Percentiles rank a stretch among this genome's conserved stretches.
These are phyloP conservation scores for Colius striatus DNA, from an alignment of 2,113 vertebrate genomes.

Conservation along the genomic window DNA sequence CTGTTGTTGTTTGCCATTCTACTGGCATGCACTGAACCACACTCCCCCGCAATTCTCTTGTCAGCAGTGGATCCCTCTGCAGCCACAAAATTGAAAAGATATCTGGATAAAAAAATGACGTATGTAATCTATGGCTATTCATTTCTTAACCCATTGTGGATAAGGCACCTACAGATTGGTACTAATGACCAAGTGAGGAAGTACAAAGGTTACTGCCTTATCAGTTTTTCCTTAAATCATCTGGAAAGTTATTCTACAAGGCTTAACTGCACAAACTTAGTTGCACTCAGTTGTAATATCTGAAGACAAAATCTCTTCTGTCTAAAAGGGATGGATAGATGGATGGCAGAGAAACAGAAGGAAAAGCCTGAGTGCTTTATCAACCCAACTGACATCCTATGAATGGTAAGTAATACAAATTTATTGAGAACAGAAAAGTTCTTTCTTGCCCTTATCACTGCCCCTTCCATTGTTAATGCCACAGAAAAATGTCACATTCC, in stretches of 20 bases:
- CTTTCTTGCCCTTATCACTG: neutral
- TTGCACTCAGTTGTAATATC: neutral
- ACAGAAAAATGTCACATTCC: neutral
- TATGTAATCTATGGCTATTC: neutral
- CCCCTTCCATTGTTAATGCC: neutral
- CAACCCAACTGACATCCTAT: neutral
- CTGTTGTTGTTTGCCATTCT: neutral
- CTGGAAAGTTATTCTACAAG: neutral
- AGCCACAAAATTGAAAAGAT: neutral
- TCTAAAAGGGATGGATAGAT: neutral
- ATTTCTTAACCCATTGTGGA: neutral
- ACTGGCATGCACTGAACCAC: fast-evolving
- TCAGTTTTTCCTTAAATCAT: neutral
- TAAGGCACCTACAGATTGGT: neutral
- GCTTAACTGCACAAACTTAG: neutral
- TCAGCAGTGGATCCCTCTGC: fast-evolving
- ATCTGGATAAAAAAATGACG: neutral
- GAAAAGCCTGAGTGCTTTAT: conserved; percentile 15
- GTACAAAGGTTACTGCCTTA: neutral
- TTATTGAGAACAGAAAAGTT: conserved; percentile 39
- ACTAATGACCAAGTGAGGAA: neutral
- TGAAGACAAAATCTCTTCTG: neutral
- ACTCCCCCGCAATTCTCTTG: neutral
- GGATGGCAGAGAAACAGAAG: conserved; percentile 1
- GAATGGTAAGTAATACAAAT: conserved; percentile 8